Evolutionary conservation across 1,140 invertebrate genomes (phyloP).

Genomic region (Steinernema feltiae): DNA sequence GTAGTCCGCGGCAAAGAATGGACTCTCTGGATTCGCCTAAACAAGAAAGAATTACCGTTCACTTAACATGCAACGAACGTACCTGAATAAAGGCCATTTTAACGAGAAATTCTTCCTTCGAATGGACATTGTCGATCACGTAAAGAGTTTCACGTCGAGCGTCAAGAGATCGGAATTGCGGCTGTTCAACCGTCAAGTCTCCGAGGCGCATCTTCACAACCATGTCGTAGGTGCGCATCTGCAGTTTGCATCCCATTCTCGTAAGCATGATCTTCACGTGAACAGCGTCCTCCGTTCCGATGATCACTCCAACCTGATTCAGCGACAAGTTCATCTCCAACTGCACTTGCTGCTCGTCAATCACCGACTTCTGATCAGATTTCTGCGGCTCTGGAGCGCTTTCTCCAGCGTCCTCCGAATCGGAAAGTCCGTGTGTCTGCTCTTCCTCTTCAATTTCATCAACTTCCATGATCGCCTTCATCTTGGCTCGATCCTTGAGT

Average conservation of each 20-base stretch:
- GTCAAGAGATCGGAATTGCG: conserved; percentile 36
- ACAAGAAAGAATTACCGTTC: neutral
- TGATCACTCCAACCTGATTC: conserved; percentile 47
- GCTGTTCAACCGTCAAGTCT: conserved; percentile 44
- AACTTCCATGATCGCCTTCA: conserved; percentile 58
- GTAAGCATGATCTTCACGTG: conserved; percentile 38
- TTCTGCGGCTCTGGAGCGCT: conserved; percentile 2
- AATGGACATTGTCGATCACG: conserved; percentile 46
- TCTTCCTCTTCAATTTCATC: conserved; percentile 47
- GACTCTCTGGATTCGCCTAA: conserved; percentile 72
- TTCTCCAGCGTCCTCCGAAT: conserved; percentile 32
- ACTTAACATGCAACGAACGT: neutral
- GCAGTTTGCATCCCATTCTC: conserved; percentile 40
- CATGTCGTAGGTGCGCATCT: conserved; percentile 56
- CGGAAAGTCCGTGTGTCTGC: conserved; percentile 24
- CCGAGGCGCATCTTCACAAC: conserved; percentile 45
- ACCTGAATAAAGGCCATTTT: conserved; percentile 36
- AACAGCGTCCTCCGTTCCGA: conserved; percentile 29
- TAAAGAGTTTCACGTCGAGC: conserved; percentile 37
- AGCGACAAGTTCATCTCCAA: conserved; percentile 46
- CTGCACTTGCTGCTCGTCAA: conserved; percentile 47
- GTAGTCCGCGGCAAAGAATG: conserved; percentile 75
- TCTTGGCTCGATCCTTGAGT: conserved; percentile 54
- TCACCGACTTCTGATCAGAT: conserved; percentile 15
- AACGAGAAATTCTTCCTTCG: conserved; percentile 38